Evolutionary conservation across 2,797 vertebrate species (phyloP).

Genomic region (Gymnothorax reevesii): DNA sequence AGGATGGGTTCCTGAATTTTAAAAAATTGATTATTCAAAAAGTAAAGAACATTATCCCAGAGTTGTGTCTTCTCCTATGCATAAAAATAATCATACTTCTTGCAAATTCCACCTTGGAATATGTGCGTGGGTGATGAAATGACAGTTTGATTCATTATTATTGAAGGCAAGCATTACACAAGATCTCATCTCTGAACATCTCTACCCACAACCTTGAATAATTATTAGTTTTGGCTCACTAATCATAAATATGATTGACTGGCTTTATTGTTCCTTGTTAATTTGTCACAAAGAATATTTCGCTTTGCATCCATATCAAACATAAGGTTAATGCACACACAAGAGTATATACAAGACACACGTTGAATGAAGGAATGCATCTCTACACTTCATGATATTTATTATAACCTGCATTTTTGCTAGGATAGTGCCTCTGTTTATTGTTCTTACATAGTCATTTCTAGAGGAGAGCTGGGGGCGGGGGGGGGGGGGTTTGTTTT

Average conservation of each 20-base stretch:
- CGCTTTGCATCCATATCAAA: background rate
- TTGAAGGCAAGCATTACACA: background rate
- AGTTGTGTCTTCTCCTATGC: no score
- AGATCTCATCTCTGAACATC: background rate
- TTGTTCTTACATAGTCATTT: background rate
- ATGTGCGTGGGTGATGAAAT: no score
- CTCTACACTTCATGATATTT: background rate
- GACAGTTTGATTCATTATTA: background rate
- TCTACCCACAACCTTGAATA: background rate
- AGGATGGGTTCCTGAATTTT: no score
- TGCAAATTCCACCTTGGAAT: no score
- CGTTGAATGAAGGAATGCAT: background rate
- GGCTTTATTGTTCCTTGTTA: background rate
- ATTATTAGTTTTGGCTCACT: background rate
- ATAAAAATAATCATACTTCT: no score
- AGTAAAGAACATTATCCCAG: no score
- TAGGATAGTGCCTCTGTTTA: background rate
- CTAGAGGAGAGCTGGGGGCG: slow-evolving; percentile 13
- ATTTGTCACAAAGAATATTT: background rate
- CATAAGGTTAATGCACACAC: background rate
- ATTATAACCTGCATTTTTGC: background rate
- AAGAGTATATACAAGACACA: background rate
- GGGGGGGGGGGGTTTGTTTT: slow-evolving; percentile 21
- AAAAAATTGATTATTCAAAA: no score
- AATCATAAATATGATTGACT: background rate